phyloP scores from a whole-genome alignment of 2,888 invertebrate genomes.

The Eumacrocentrus americanus region DNA sequence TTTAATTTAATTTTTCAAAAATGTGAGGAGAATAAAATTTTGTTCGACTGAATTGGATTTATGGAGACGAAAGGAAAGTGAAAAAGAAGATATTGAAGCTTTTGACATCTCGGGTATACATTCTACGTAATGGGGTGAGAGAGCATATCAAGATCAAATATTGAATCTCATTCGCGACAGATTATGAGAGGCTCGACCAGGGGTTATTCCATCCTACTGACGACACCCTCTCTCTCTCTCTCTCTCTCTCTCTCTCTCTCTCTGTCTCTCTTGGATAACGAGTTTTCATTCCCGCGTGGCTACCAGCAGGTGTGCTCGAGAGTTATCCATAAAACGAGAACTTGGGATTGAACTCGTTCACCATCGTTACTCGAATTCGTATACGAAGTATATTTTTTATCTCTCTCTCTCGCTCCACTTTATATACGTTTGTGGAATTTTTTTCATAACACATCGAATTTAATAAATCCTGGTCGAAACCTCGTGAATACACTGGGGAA shows the following conservation, averaged over 20 bases:
- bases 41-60: background rate
- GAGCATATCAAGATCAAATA: slow-evolving; percentile 43
- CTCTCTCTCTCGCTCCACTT: background rate
- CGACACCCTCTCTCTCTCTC: slow-evolving; percentile 5
- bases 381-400: slow-evolving; percentile 1
- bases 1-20: no score
- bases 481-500: no score
- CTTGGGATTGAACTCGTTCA: slow-evolving; percentile 15
- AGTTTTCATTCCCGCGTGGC: slow-evolving; percentile 29
- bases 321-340: slow-evolving; percentile 18
- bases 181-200: slow-evolving; percentile 33
- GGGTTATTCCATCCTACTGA: slow-evolving; percentile 25
- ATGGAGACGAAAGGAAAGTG: background rate
- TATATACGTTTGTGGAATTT: background rate
- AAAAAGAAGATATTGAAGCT: no score
- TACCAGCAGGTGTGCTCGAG: slow-evolving; percentile 15
- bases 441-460: background rate
- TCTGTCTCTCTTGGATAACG: slow-evolving; percentile 30
- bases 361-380: background rate
- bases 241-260: no score
- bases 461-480: slow-evolving; percentile 7
- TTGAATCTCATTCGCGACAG: slow-evolving; percentile 42
- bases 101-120: no score
- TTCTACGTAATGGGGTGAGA: background rate
- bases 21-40: no score